Base-by-base conservation (phyloP, 2,888 invertebrate genomes). In the Anarsia innoxiella region DNA sequence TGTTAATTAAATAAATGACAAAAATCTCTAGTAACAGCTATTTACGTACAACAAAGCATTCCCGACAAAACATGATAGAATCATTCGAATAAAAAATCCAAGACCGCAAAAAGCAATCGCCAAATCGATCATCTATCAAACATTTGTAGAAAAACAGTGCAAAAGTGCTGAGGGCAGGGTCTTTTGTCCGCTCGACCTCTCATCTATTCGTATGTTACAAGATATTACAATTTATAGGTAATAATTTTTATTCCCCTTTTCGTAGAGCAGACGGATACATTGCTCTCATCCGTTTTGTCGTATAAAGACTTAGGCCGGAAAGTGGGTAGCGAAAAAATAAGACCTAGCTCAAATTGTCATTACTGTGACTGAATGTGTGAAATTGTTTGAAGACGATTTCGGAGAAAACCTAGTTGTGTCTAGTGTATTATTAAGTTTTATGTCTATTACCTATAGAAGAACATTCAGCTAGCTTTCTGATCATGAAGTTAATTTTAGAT, bases 231-330 rank as follows among this genome's bases (percentile, higher is more conserved):
- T 14, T 19, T 34, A 14, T 28, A n/a, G 10, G 23, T n/a, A 8
- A 14, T 15, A 11, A 36, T 36, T 30, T 36, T 36, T 34, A 39
- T 36, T 31, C 32, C 23, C 23, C 15, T 36, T 36, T 26, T 14
- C 23, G 16, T 23, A 28, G 4, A 12, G 27, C 12, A 12, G 27
- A 27, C 12, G 25, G 25, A 10, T 25, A 25, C 25, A 25, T 25
- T 25, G 25, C 25, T 25, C 4, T 25, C 25, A 25, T 8, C 25
- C 25, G 4, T 25, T 25, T 8, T 25, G 25, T 25, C 25, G 10
- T 10, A 8, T 25, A 25, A 6, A n/a, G 25, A 25, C 25, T 8
- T 25, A n/a, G 25, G 19, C 25, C 25, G 4, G 4, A 25, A 25
- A 3, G n/a, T 25, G 10, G n/a, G n/a, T 8, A 25, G 19, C 4